These are phyloP conservation scores for Erpobdella octoculata DNA, from an alignment of 2,888 invertebrate genomes.

Conservation along the genomic window DNA sequence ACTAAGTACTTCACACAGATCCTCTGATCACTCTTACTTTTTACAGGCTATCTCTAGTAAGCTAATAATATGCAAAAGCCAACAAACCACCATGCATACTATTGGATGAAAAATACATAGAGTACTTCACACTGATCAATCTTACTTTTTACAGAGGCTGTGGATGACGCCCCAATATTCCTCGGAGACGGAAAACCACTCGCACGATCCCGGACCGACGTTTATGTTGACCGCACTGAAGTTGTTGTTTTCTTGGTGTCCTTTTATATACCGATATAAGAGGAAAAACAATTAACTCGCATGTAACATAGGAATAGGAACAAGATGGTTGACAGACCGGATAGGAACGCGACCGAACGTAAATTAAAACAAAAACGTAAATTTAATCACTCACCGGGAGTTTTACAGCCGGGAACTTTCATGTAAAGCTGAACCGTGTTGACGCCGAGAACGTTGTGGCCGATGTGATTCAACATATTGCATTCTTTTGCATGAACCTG, in stretches of 20 bases:
- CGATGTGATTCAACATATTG: conserved; percentile 96
- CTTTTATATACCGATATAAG: too few species aligned
- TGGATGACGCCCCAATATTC: conserved; percentile 94
- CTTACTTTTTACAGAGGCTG: conserved; percentile 77
- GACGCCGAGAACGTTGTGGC: conserved; percentile 97
- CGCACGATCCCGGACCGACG: conserved; percentile 98
- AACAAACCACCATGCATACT: neutral
- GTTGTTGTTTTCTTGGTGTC: conserved; percentile 98
- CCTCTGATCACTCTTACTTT: too few species aligned
- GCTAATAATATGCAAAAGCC: too few species aligned
- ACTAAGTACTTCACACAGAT: too few species aligned
- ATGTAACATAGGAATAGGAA: neutral
- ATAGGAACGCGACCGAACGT: too few species aligned
- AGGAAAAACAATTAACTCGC: neutral
- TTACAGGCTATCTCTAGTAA: too few species aligned
- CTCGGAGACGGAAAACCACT: conserved; percentile 98
- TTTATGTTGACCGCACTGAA: conserved; percentile 97
- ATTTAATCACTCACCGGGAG: conserved; percentile 58
- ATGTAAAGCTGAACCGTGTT: conserved; percentile 98
- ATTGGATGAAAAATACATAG: neutral
- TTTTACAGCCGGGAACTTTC: conserved; percentile 64
- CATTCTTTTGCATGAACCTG: conserved; percentile 77
- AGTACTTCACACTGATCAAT: conserved; percentile 23
- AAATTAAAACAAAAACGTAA: too few species aligned
- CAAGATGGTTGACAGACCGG: too few species aligned